Percentiles rank a stretch among this genome's conserved stretches.
Evolutionary conservation across 2,888 invertebrate species (phyloP).

Genomic region (Clunio marinus): DNA sequence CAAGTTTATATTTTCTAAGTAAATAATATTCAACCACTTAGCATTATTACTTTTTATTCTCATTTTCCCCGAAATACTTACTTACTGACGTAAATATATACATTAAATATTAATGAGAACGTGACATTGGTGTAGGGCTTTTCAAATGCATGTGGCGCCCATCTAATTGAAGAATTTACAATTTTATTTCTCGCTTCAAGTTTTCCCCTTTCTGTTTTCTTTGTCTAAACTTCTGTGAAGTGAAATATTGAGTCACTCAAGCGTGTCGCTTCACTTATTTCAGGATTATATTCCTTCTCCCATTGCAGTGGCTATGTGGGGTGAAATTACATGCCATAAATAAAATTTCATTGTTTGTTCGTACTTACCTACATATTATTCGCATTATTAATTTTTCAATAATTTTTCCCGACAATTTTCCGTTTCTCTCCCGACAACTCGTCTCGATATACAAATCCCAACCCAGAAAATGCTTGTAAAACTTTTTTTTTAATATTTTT

Average conservation of each 20-base stretch:
- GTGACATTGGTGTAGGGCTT: constrained; percentile 17
- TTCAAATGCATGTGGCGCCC: constrained; percentile 17
- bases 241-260: constrained; percentile 21
- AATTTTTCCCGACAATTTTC: not conserved
- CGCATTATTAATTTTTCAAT: constrained; percentile 36
- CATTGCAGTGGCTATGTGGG: constrained; percentile 1
- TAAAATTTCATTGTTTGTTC: constrained; percentile 31
- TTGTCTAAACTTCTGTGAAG: not conserved
- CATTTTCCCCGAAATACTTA: not conserved
- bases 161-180: constrained; percentile 33
- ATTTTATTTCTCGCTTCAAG: not conserved
- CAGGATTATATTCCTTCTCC: not conserved
- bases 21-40: constrained; percentile 24
- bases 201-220: not conserved
- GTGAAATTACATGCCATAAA: constrained; percentile 13
- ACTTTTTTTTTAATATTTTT: not conserved
- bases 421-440: not conserved
- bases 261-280: constrained; percentile 17
- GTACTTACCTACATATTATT: constrained; percentile 23
- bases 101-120: constrained; percentile 28
- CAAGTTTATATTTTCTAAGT: not conserved
- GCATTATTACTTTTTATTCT: not conserved
- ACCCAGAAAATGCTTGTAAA: constrained; percentile 3
- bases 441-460: constrained; percentile 1
- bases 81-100: not conserved